phyloP scores from a whole-genome alignment of 2,113 vertebrate species.

The Strix uralensis region DNA sequence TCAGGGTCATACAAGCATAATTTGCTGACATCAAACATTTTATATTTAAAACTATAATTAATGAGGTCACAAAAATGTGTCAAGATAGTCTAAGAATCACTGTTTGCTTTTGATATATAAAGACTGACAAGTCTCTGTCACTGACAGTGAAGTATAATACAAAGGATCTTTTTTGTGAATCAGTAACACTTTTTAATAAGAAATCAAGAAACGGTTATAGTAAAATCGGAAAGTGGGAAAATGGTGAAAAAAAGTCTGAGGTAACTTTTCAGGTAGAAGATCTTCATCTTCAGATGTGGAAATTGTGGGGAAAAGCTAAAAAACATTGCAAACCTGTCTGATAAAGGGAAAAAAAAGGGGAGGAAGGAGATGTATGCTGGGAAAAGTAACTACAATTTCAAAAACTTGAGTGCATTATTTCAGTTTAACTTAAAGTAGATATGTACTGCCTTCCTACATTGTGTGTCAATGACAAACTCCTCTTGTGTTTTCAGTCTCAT shows the following conservation, averaged over 20 bases:
- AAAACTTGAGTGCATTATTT: not conserved
- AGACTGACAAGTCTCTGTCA: not conserved
- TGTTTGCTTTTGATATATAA: not conserved
- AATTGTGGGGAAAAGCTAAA: not conserved
- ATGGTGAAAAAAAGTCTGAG: not conserved
- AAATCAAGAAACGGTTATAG: not conserved
- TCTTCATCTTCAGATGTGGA: not conserved
- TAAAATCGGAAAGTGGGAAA: not conserved
- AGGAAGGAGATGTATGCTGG: not conserved
- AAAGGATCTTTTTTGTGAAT: not conserved
- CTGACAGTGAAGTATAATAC: not conserved
- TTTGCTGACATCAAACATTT: not conserved
- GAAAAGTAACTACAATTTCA: not conserved
- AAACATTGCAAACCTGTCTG: rapidly evolving
- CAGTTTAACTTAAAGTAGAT: not conserved
- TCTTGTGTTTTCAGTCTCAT: not conserved
- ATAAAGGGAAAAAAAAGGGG: not conserved
- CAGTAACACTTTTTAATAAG: not conserved
- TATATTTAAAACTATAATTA: not conserved
- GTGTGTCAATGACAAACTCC: not conserved
- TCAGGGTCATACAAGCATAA: not conserved
- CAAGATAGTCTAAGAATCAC: not conserved
- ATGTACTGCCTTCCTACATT: not conserved
- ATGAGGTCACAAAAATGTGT: not conserved
- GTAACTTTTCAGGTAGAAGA: not conserved